Evolutionary conservation across 2,113 vertebrate species (phyloP).

Genomic region (Syngnathus scovelli): DNA sequence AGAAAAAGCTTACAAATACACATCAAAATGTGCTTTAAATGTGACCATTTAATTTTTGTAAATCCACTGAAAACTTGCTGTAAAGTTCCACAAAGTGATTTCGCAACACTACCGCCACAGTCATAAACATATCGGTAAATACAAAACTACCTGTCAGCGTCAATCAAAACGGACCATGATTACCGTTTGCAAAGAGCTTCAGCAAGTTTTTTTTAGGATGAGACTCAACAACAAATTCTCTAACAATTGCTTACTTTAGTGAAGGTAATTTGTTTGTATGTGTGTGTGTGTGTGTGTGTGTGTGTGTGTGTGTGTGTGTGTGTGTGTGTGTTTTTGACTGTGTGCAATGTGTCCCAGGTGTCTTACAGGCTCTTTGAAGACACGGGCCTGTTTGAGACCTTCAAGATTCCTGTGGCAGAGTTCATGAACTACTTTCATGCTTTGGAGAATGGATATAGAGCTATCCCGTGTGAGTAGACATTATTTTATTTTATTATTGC

Average conservation of each 20-base stretch:
- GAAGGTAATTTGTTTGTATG: background rate
- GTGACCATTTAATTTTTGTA: too few species aligned
- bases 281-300: too few species aligned
- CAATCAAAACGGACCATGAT: too few species aligned
- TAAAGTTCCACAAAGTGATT: too few species aligned
- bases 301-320: too few species aligned
- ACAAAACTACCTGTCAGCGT: too few species aligned
- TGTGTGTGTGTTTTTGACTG: too few species aligned
- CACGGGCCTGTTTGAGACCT: conserved; percentile 89
- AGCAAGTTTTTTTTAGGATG: background rate
- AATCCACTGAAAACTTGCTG: too few species aligned
- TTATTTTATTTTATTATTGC: background rate
- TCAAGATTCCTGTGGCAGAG: conserved; percentile 89
- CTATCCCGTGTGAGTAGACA: conserved; percentile 91
- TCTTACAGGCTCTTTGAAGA: conserved; percentile 94
- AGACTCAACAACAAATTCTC: background rate
- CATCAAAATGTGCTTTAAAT: too few species aligned
- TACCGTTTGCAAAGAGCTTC: background rate
- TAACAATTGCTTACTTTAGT: background rate
- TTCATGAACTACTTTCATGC: conserved; percentile 99
- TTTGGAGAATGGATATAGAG: conserved; percentile 93
- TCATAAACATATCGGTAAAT: too few species aligned
- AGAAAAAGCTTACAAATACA: too few species aligned
- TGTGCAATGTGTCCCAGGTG: conserved; percentile 70
- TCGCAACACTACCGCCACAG: too few species aligned